Conservation (phyloP, 2,888 invertebrate genomes). For the Ormyrus pomaceus region DNA sequence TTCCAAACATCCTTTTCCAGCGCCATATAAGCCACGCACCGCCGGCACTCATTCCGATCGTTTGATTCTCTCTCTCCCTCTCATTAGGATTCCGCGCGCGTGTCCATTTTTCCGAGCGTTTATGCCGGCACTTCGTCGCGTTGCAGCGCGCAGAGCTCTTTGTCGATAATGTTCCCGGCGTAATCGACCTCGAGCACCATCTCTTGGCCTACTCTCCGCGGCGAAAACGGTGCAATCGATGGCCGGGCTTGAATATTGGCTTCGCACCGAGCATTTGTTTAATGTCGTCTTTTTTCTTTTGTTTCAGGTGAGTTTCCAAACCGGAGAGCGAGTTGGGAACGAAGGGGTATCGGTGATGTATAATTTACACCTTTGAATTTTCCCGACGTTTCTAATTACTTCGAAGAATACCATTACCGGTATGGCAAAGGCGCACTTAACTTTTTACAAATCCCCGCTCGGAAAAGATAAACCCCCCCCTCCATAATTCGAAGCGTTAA, state of each 20-base stretch:
- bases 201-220: slow-evolving; percentile 34
- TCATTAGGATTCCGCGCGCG: neutral
- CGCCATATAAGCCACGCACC: neutral
- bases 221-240: slow-evolving; percentile 16
- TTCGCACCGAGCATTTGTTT: neutral
- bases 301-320: slow-evolving; percentile 43
- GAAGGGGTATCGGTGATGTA: too few relatives aligned
- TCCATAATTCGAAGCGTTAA: too few relatives aligned
- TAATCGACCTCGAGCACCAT: slow-evolving; percentile 27
- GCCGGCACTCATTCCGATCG: neutral
- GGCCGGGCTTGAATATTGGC: neutral
- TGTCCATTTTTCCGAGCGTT: slow-evolving; percentile 1
- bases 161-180: neutral
- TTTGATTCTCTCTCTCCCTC: neutral
- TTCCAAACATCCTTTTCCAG: too few relatives aligned
- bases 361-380: too few relatives aligned
- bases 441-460: too few relatives aligned
- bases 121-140: too few relatives aligned
- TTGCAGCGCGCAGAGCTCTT: too few relatives aligned
- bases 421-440: too few relatives aligned
- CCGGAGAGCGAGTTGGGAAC: too few relatives aligned
- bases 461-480: too few relatives aligned
- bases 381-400: too few relatives aligned
- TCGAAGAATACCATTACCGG: too few relatives aligned
- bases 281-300: neutral